Conservation (phyloP, 92 coral and sea anemone species). For the Palythoa heliodiscus region DNA sequence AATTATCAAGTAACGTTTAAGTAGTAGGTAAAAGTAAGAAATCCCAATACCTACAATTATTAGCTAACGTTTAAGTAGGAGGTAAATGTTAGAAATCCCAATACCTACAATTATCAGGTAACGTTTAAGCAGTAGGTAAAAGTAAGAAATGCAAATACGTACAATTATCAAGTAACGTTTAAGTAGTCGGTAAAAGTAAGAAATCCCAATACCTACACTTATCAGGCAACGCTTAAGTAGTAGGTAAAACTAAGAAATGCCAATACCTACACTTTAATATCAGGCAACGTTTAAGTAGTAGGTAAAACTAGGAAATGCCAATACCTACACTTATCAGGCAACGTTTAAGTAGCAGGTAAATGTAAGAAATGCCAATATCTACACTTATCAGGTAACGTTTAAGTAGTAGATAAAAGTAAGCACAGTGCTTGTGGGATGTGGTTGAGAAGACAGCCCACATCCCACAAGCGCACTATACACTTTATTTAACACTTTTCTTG, state of each 20-base stretch:
- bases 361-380: slow-evolving; percentile 92
- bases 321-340: slow-evolving; percentile 55
- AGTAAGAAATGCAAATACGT: slow-evolving; percentile 92
- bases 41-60: slow-evolving; percentile 71
- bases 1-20: not conserved
- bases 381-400: not conserved
- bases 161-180: not conserved
- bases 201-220: slow-evolving; percentile 78
- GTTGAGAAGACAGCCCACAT: too few species aligned
- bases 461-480: too few species aligned
- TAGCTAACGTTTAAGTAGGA: not conserved
- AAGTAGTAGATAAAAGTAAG: not conserved
- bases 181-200: too few species aligned
- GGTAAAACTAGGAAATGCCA: too few species aligned
- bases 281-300: not conserved
- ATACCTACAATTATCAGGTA: slow-evolving; percentile 55
- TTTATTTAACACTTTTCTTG: too few species aligned
- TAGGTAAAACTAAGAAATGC: too few species aligned
- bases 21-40: slow-evolving; percentile 11
- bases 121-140: not conserved
- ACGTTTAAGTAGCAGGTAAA: not conserved
- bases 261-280: slow-evolving; percentile 61
- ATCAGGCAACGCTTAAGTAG: not conserved
- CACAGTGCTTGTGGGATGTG: too few species aligned
- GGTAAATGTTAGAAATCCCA: too few species aligned